phyloP scores from a whole-genome alignment of 2,113 vertebrate genomes.

The Piprites chloris region DNA sequence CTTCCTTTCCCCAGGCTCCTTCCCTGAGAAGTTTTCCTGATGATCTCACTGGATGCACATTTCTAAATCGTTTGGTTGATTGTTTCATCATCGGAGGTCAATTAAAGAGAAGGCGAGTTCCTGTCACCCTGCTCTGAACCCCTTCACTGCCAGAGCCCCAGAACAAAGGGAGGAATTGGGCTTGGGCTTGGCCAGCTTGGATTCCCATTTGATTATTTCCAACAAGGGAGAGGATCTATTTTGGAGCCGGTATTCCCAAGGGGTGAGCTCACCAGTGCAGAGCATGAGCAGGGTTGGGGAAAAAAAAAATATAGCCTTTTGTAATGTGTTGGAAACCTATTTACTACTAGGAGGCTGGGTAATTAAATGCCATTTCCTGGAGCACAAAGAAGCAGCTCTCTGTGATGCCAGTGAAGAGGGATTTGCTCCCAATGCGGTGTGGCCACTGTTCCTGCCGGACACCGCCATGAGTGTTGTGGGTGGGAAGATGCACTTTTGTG shows the following conservation, averaged over 20 bases:
- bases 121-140: slow-evolving; percentile 24
- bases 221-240: slow-evolving; percentile 46
- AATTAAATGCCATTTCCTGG: slow-evolving; percentile 45
- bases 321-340: slow-evolving; percentile 13
- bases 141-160: slow-evolving; percentile 43
- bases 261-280: not conserved
- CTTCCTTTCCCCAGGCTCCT: slow-evolving; percentile 46
- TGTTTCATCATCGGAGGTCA: slow-evolving; percentile 60
- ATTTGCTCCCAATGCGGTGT: accelerated
- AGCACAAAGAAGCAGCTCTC: not conserved
- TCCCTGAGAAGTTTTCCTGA: slow-evolving; percentile 13
- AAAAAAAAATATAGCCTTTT: slow-evolving; percentile 9
- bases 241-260: slow-evolving; percentile 35
- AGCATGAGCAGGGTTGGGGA: not conserved
- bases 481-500: not conserved
- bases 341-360: slow-evolving; percentile 7
- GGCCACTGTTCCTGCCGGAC: not conserved
- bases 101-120: slow-evolving; percentile 60
- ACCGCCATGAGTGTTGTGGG: accelerated
- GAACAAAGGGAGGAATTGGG: slow-evolving; percentile 69
- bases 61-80: slow-evolving; percentile 55
- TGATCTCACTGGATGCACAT: slow-evolving; percentile 63
- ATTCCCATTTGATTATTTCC: slow-evolving; percentile 61
- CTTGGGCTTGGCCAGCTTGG: slow-evolving; percentile 57
- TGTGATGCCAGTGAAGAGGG: not conserved